phyloP scores from a whole-genome alignment of 92 coral and sea anemone species.

The Umimayanthus chanpuru region DNA sequence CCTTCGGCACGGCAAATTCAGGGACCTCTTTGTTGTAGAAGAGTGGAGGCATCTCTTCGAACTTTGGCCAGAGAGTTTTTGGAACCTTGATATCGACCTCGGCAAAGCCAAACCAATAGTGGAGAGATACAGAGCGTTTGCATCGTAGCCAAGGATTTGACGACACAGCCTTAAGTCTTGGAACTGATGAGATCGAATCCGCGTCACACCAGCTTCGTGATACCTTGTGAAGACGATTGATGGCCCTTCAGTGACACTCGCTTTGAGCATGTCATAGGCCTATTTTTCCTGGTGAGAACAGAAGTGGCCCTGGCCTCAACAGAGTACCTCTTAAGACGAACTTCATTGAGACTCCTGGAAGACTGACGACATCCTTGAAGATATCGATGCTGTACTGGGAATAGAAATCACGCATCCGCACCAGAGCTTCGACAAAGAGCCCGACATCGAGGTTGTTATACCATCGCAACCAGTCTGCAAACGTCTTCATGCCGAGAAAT shows the following conservation, averaged over 20 bases:
- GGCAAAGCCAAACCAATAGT: constrained; percentile 9
- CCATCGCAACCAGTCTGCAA: constrained; percentile 9
- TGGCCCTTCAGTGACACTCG: neutral
- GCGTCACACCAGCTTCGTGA: neutral
- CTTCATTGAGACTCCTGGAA: constrained; percentile 47
- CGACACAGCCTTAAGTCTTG: too few species aligned
- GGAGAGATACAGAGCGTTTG: constrained; percentile 6
- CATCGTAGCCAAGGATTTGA: constrained; percentile 16
- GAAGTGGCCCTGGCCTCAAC: neutral
- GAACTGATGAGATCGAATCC: neutral
- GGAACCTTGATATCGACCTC: constrained; percentile 39
- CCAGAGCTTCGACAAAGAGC: neutral
- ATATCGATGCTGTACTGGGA: neutral
- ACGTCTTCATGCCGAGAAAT: neutral
- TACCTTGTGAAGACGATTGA: neutral
- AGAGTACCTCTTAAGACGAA: neutral
- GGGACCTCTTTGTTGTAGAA: constrained; percentile 3
- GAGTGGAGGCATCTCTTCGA: constrained; percentile 11
- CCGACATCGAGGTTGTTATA: constrained; percentile 13
- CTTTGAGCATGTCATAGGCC: neutral
- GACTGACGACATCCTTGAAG: constrained; percentile 17
- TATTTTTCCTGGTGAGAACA: neutral
- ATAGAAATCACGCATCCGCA: constrained; percentile 9
- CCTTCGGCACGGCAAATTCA: neutral
- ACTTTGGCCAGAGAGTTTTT: neutral